These are phyloP conservation scores for Heliangelus exortis DNA, from an alignment of 2,797 vertebrate genomes.

Conservation along the genomic window DNA sequence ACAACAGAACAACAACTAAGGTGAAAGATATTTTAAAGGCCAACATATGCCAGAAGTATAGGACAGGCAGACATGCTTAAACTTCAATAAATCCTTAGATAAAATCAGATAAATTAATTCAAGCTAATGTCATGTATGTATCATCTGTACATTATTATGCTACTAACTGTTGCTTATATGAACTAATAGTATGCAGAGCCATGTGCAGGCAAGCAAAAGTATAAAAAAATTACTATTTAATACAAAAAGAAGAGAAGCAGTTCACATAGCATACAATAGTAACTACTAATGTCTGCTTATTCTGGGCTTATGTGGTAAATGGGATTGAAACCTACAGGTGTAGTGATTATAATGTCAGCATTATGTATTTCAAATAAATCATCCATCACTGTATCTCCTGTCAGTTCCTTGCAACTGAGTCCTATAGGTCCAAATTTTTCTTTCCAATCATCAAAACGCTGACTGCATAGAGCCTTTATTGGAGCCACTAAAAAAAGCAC, in stretches of 20 bases:
- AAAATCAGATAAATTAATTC: not conserved
- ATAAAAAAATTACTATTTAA: not conserved
- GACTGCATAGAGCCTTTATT: slow-evolving; percentile 97
- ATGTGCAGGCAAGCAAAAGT: not conserved
- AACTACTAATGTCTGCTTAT: not conserved
- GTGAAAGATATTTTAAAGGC: not conserved
- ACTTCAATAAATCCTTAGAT: not conserved
- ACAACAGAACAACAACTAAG: not conserved
- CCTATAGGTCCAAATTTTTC: slow-evolving; percentile 94
- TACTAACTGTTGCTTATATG: not conserved
- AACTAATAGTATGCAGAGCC: not conserved
- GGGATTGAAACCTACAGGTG: slow-evolving; percentile 87
- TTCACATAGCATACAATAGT: not conserved
- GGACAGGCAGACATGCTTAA: not conserved
- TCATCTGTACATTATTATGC: not conserved
- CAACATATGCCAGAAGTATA: not conserved
- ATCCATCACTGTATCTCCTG: slow-evolving; percentile 95
- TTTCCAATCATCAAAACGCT: slow-evolving; percentile 94
- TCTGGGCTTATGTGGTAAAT: not conserved
- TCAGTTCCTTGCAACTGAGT: slow-evolving; percentile 94
- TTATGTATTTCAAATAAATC: slow-evolving; percentile 98
- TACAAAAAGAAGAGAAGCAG: not conserved
- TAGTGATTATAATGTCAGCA: slow-evolving; percentile 95
- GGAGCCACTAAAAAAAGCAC: slow-evolving; percentile 89
- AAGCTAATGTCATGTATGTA: not conserved